phyloP scores from a whole-genome alignment of 2,888 invertebrate genomes.

The Acutogordius australiensis region DNA sequence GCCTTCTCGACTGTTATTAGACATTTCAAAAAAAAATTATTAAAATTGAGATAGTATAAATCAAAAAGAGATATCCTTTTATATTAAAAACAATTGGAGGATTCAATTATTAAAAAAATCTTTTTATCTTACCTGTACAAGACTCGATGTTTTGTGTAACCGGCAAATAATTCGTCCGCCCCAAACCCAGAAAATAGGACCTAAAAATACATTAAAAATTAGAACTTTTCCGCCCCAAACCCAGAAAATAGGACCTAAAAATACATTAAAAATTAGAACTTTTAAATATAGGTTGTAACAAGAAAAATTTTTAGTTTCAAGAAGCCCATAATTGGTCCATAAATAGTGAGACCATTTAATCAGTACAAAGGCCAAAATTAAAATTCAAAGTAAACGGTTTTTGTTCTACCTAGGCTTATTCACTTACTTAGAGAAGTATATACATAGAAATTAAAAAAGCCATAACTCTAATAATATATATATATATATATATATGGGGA shows the following conservation, averaged over 20 bases:
- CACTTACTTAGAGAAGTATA: no score
- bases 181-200: constrained; percentile 54
- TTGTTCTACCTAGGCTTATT: no score
- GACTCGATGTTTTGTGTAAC: constrained; percentile 59
- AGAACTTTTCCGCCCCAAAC: constrained; percentile 28
- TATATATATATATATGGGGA: no score
- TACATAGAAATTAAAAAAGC: no score
- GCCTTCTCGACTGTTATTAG: constrained; percentile 20
- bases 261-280: constrained; percentile 11
- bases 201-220: constrained; percentile 9
- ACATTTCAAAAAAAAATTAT: not conserved
- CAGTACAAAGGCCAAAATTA: no score
- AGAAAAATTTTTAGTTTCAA: no score
- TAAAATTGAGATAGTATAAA: not conserved
- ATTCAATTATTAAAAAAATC: constrained; percentile 16
- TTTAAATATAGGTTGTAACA: no score
- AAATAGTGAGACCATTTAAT: no score
- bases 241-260: constrained; percentile 37
- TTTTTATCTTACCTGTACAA: constrained; percentile 23
- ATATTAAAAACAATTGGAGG: not conserved
- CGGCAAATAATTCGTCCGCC: constrained; percentile 83
- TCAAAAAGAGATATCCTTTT: not conserved
- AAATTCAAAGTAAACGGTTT: no score
- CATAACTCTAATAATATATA: no score
- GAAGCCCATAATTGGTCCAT: no score